Evolutionary conservation across 1,140 invertebrate genomes (phyloP).

Genomic region (Drosophila ficusphila): DNA sequence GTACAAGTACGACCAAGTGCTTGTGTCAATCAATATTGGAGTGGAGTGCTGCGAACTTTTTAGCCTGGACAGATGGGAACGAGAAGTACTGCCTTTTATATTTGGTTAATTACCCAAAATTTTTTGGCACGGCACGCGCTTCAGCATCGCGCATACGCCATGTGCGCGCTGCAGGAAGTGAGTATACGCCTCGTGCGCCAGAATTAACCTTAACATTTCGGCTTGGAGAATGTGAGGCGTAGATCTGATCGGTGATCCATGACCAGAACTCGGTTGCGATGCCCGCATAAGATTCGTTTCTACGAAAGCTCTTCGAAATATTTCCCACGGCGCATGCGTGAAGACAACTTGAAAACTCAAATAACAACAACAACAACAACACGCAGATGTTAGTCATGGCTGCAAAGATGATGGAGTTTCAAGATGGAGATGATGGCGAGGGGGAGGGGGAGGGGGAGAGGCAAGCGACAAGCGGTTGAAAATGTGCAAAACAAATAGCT

Average conservation of each 20-base stretch:
- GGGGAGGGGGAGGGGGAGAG: neutral
- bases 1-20: conserved; percentile 54
- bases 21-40: conserved; percentile 66
- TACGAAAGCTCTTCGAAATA: conserved; percentile 29
- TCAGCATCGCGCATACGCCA: conserved; percentile 19
- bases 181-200: conserved; percentile 51
- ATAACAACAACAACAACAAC: conserved; percentile 2
- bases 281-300: conserved; percentile 37
- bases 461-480: conserved; percentile 16
- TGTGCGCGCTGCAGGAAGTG: conserved; percentile 53
- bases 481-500: conserved; percentile 56
- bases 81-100: conserved; percentile 8
- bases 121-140: conserved; percentile 63
- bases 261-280: conserved; percentile 24
- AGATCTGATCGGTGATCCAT: conserved; percentile 36
- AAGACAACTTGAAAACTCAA: conserved; percentile 18
- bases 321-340: conserved; percentile 52
- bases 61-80: conserved; percentile 4
- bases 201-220: conserved; percentile 38
- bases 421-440: conserved; percentile 14
- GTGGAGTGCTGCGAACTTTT: conserved; percentile 35
- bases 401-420: conserved; percentile 44
- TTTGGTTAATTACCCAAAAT: conserved; percentile 66
- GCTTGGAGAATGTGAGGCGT: conserved; percentile 33
- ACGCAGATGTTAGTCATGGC: conserved; percentile 39